These are phyloP conservation scores for Cladorhizidae sp. DNA, from an alignment of 37 sponge, comb jelly and placozoan genomes.

Conservation along the genomic window DNA sequence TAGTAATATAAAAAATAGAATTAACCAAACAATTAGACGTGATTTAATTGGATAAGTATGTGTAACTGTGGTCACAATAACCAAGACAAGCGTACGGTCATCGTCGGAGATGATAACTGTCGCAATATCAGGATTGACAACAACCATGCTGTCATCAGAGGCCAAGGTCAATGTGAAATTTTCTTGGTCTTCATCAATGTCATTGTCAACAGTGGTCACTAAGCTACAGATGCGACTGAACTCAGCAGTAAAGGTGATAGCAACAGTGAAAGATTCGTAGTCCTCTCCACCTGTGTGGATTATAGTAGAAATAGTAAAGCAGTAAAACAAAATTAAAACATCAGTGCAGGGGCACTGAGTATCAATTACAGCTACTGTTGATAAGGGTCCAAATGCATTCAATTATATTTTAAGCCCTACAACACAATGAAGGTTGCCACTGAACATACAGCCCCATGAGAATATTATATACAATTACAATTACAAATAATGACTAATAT, in stretches of 20 bases:
- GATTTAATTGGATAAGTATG: not conserved
- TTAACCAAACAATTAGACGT: not conserved
- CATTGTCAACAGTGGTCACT: not conserved
- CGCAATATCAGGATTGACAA: conserved; percentile 21
- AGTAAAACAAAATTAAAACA: too few species aligned
- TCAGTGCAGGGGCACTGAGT: too few species aligned
- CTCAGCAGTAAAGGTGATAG: not conserved
- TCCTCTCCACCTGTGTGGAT: not conserved
- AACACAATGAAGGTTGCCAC: too few species aligned
- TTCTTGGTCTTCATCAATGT: not conserved
- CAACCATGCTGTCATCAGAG: not conserved
- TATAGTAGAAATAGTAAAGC: too few species aligned
- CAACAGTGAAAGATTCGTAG: not conserved
- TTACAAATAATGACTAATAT: too few species aligned
- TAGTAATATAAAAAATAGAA: not conserved
- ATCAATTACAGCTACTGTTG: too few species aligned
- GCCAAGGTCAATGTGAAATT: not conserved
- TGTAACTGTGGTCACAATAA: too few species aligned
- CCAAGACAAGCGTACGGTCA: conserved; percentile 18
- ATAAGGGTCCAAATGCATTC: too few species aligned
- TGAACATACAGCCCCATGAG: too few species aligned
- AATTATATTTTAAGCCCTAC: too few species aligned
- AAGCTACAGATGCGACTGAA: not conserved
- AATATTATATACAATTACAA: too few species aligned
- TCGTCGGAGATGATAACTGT: conserved; percentile 32